Percentiles rank a stretch among this genome's conserved stretches.
Evolutionary conservation across 2,797 vertebrate species (phyloP).

Genomic region (Loriculus beryllinus): DNA sequence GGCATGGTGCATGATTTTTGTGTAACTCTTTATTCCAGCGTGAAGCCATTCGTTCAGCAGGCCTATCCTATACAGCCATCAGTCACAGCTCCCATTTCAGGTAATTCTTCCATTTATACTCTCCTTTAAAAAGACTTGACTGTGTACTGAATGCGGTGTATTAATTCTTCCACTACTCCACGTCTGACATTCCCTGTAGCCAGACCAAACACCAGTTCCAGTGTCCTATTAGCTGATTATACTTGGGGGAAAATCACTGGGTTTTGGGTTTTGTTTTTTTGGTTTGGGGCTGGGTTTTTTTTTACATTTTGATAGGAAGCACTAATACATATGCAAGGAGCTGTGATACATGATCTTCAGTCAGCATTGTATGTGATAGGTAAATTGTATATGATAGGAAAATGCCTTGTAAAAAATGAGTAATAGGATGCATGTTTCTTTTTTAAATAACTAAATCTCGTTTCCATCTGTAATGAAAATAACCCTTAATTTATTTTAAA

Average conservation of each 20-base stretch:
- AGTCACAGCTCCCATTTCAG: constrained; percentile 94
- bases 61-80: constrained; percentile 94
- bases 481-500: background rate
- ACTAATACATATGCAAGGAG: background rate
- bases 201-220: background rate
- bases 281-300: background rate
- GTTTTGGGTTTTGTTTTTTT: background rate
- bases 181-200: background rate
- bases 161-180: background rate
- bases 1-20: background rate
- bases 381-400: background rate
- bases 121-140: background rate
- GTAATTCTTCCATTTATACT: constrained; percentile 72
- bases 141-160: background rate
- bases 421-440: background rate
- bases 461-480: background rate
- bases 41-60: constrained; percentile 97
- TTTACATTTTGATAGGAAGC: background rate
- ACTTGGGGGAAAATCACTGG: background rate
- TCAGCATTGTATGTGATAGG: background rate
- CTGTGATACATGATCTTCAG: background rate
- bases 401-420: background rate
- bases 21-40: constrained; percentile 76
- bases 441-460: background rate
- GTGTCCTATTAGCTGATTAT: background rate